phyloP scores from a whole-genome alignment of 2,113 vertebrate species.

The Cyphomyrus discorhynchus region DNA sequence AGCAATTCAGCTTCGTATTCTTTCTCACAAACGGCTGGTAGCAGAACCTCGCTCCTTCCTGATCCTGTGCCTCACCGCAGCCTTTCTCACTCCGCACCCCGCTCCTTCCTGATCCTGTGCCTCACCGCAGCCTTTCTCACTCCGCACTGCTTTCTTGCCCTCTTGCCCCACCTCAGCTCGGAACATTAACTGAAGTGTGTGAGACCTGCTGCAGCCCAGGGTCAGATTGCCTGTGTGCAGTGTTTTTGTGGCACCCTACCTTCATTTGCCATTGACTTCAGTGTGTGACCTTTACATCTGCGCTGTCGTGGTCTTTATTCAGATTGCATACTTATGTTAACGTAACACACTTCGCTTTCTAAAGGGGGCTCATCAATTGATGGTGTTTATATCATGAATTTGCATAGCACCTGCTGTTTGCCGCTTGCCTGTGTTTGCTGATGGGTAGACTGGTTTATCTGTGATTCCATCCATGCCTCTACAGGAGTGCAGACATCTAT shows the following conservation, averaged over 20 bases:
- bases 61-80: too few species aligned
- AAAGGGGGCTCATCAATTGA: not conserved
- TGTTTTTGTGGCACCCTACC: not conserved
- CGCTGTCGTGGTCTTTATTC: not conserved
- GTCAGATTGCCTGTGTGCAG: not conserved
- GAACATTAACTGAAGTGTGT: not conserved
- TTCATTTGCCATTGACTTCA: not conserved
- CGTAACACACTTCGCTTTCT: not conserved
- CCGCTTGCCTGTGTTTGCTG: not conserved
- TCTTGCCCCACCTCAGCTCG: not conserved
- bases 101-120: not conserved
- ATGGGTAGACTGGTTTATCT: not conserved
- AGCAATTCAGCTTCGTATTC: not conserved
- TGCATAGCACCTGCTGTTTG: not conserved
- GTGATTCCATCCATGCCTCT: not conserved
- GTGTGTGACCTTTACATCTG: not conserved
- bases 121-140: not conserved
- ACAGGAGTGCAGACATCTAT: not conserved
- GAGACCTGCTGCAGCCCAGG: not conserved
- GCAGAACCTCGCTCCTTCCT: too few species aligned
- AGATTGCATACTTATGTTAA: not conserved
- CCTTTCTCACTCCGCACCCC: too few species aligned
- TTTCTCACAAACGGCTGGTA: not conserved
- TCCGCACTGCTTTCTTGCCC: not conserved
- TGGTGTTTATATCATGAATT: not conserved